Conservation (phyloP, 2,888 invertebrate species). For the Drosophila buzzatii region DNA sequence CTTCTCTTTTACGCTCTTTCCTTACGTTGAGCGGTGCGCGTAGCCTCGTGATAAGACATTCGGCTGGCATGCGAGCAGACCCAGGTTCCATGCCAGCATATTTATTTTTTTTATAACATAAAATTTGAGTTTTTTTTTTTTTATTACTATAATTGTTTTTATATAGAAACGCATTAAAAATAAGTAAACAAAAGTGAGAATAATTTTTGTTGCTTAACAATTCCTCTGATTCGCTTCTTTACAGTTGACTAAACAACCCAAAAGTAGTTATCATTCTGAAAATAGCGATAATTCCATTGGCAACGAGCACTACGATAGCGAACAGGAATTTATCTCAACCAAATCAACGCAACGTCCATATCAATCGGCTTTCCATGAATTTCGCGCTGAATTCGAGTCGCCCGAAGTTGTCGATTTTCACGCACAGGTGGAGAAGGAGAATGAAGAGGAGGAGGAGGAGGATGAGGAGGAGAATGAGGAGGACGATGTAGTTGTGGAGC, state of each 20-base stretch:
- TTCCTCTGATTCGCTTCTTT: neutral
- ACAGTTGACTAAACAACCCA: neutral
- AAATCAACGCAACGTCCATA: neutral
- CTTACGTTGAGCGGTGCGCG: neutral
- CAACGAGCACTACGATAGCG: constrained; percentile 7
- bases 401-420: neutral
- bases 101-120: neutral
- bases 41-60: neutral
- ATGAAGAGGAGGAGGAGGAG: neutral
- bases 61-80: neutral
- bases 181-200: neutral
- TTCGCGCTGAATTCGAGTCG: constrained; percentile 12
- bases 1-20: neutral
- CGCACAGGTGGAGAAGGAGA: neutral
- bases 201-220: neutral
- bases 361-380: constrained; percentile 14
- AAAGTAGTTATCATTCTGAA: neutral
- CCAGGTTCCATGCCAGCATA: neutral
- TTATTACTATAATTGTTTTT: neutral
- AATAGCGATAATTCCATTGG: constrained; percentile 2
- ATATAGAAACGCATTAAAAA: neutral
- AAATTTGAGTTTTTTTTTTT: neutral
- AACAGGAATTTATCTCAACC: constrained; percentile 10
- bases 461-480: neutral
- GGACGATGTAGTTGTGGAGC: neutral